Evolutionary conservation across 2,797 vertebrate species (phyloP), one percentile per base, ranked within the genome.

Genomic region (Cuniculus paca): DNA sequence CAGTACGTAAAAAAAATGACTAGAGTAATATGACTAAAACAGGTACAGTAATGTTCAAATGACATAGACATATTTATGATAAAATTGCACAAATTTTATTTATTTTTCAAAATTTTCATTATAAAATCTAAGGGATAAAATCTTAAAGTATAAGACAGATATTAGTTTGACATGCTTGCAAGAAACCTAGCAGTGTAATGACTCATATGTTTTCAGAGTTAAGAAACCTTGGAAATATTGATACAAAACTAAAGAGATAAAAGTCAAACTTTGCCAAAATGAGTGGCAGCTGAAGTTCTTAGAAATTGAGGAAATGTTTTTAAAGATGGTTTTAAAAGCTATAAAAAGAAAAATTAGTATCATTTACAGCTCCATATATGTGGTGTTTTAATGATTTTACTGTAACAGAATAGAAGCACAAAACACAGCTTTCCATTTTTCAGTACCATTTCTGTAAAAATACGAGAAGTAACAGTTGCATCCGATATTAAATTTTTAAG

Each of bases 401-500:
- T 88, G 14, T 91, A 97, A 61, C 72, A 95, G 48, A 85, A 94
- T 95, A 80, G 94, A 93, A 96, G 90, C 52, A 58, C 80, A 65
- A 97, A 97, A 80, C 42, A 94, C 8, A 39, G 12, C 24, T 97
- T 90, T 94, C 77, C 39, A 91, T 89, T 95, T 91, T 92, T 96
- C 31, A 93, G 80, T 79, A 89, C 13, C 6, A 79, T 96, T 97
- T 96, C 91, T 96, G 13, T 95, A 97, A 96, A 97, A 96, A 95
- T 86, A 96, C 97, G 65, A 68, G 72, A 80, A 77, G 52, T 39
- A 56, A 28, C 75, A 95, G 58, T 90, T 93, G 50, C 96, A 97
- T 91, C 83, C 58, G 74, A 88, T 93, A 97, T 94, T 81, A 97
- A 94, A 97, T 61, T 95, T 97, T 96, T 80, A 97, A 92, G 91